A percentile compares a stretch with the other conserved stretches of the same genome.
Evolutionary conservation across 1,140 invertebrate genomes (phyloP).

Genomic region (Chymomyza costata): DNA sequence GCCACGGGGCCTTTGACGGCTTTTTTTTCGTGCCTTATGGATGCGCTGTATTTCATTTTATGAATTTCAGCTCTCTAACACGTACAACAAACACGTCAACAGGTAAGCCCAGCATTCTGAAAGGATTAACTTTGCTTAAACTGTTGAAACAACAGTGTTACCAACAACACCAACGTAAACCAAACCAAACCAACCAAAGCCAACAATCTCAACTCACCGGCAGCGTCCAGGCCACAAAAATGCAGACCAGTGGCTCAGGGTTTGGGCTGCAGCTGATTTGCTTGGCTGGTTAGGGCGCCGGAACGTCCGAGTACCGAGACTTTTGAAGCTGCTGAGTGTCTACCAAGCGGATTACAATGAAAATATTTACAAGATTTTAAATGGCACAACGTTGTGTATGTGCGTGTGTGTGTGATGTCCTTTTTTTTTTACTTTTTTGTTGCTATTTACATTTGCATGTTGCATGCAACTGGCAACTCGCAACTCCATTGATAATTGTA

Average conservation of each 20-base stretch:
- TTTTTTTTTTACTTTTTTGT: slow-evolving; percentile 19
- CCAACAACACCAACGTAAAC: slow-evolving; percentile 20
- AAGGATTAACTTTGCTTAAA: slow-evolving; percentile 66
- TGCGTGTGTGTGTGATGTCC: slow-evolving; percentile 23
- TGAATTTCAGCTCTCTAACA: slow-evolving; percentile 50
- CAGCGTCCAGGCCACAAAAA: slow-evolving; percentile 15
- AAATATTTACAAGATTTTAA: slow-evolving; percentile 64
- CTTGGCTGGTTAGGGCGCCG: no score
- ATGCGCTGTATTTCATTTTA: slow-evolving; percentile 38
- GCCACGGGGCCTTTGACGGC: no score
- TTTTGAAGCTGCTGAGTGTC: slow-evolving; percentile 35
- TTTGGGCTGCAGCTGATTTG: slow-evolving; percentile 1
- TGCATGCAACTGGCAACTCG: slow-evolving; percentile 9
- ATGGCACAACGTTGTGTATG: slow-evolving; percentile 5
- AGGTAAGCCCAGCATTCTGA: slow-evolving; percentile 62
- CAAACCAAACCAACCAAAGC: slow-evolving; percentile 19
- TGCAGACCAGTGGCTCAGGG: slow-evolving; percentile 4
- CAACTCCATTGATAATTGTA: no score
- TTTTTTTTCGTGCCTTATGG: no score
- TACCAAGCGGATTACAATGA: slow-evolving; percentile 60
- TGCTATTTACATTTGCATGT: no score
- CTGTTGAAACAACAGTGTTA: slow-evolving; percentile 54
- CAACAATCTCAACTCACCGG: slow-evolving; percentile 22
- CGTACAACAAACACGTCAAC: slow-evolving; percentile 48
- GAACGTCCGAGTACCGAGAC: no score